These are phyloP conservation scores for Phenganax stokvisi DNA, from an alignment of 92 coral and sea anemone species.

Conservation along the genomic window DNA sequence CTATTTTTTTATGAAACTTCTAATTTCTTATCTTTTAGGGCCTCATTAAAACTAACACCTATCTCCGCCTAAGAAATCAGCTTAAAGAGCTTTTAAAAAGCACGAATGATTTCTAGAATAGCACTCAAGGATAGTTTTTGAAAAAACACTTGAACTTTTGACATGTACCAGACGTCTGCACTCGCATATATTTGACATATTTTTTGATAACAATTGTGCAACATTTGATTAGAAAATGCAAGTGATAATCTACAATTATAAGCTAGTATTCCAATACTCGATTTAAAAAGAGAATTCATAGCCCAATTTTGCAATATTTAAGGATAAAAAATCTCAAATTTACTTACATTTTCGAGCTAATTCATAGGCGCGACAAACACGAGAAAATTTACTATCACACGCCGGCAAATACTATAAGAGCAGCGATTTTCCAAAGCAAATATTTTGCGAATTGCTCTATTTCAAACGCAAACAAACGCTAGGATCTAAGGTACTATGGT, in stretches of 20 bases:
- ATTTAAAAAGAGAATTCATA: not conserved
- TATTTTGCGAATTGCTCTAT: not conserved
- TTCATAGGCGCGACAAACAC: not conserved
- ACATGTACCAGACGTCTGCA: too few species aligned
- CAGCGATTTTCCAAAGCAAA: not conserved
- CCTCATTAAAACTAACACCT: too few species aligned
- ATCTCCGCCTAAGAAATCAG: too few species aligned
- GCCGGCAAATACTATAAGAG: not conserved
- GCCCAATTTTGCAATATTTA: not conserved
- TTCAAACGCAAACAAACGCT: not conserved
- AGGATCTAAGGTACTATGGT: slow-evolving; percentile 17
- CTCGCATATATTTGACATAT: too few species aligned
- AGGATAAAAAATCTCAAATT: not conserved
- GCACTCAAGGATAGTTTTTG: too few species aligned
- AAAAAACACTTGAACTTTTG: too few species aligned
- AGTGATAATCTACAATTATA: not conserved
- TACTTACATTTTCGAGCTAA: not conserved
- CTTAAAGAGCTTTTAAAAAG: too few species aligned
- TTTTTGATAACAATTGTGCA: too few species aligned
- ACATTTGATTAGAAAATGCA: too few species aligned
- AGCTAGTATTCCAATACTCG: not conserved
- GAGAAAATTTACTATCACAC: not conserved
- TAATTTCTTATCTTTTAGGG: too few species aligned
- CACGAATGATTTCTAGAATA: too few species aligned
- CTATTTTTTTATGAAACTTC: too few species aligned